Percentiles rank a stretch among this genome's conserved stretches.
phyloP scores from a whole-genome alignment of 2,113 vertebrate genomes.

The Triplophysa siluroides region DNA sequence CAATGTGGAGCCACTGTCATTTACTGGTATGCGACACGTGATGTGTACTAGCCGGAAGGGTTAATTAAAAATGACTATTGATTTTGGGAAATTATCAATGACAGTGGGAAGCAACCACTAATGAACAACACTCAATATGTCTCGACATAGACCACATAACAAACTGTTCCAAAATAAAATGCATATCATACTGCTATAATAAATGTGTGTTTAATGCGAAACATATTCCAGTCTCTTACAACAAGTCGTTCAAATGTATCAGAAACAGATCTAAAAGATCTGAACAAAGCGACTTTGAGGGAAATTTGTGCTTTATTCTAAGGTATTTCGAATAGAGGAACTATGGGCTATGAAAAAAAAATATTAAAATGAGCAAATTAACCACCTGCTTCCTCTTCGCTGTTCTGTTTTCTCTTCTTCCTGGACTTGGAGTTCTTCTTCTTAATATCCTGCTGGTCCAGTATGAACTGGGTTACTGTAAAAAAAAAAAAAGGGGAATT shows the following conservation, averaged over 20 bases:
- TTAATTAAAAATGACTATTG: conserved; percentile 28
- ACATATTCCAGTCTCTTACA: not conserved
- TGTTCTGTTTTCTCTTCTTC: conserved; percentile 89
- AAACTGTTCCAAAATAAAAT: not conserved
- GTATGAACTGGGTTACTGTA: conserved; percentile 82
- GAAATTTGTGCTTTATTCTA: too few species aligned
- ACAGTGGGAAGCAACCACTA: not conserved
- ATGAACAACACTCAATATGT: conserved; percentile 4
- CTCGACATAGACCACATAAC: not conserved
- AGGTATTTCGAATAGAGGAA: not conserved
- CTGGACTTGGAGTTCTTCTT: conserved; percentile 92
- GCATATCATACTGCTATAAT: not conserved
- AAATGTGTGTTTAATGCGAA: not conserved
- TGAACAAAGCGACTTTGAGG: not conserved
- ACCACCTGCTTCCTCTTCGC: conserved; percentile 80
- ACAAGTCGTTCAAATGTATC: not conserved
- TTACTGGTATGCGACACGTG: conserved; percentile 52
- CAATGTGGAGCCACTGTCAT: conserved; percentile 47
- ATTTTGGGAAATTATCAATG: conserved; percentile 30
- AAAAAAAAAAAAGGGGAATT: conserved; percentile 52
- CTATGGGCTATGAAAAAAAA: not conserved
- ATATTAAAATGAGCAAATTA: conserved; percentile 43
- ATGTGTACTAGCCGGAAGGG: conserved; percentile 27
- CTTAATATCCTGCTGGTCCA: conserved; percentile 85
- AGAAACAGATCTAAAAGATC: not conserved